A percentile compares a stretch with the other conserved stretches of the same genome.
phyloP scores from a whole-genome alignment of 2,113 vertebrate genomes.

The Tetrax tetrax region DNA sequence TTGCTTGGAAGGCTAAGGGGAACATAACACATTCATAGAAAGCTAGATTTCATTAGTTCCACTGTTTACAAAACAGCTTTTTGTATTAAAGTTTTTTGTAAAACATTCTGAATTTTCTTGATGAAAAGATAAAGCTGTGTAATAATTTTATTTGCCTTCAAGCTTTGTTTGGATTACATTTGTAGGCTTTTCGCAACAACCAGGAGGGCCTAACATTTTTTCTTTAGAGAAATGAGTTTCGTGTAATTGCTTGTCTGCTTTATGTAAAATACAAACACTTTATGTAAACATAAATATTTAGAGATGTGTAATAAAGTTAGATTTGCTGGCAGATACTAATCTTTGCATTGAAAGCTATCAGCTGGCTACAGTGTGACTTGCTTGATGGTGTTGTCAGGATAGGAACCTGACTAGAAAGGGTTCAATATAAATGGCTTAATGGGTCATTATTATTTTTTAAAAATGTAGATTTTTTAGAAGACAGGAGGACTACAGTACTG shows the following conservation, averaged over 20 bases:
- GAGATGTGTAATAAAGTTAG: background rate
- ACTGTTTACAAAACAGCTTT: conserved; percentile 19
- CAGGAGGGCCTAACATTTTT: background rate
- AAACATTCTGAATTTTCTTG: background rate
- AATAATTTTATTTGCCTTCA: conserved; percentile 23
- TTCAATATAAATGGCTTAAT: background rate
- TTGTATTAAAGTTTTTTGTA: background rate
- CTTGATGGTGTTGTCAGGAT: background rate
- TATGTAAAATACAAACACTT: background rate
- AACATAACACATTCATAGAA: background rate
- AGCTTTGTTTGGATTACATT: conserved; percentile 18
- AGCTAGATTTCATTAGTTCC: background rate
- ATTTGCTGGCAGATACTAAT: background rate
- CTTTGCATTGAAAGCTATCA: background rate
- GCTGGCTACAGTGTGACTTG: background rate
- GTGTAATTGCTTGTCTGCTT: background rate
- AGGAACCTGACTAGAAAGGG: background rate
- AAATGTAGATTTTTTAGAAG: background rate
- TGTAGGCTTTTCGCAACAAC: background rate
- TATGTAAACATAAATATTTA: conserved; percentile 18
- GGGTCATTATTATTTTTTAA: background rate
- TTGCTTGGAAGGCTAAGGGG: background rate
- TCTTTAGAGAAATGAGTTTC: background rate
- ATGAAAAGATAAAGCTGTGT: conserved; percentile 27
- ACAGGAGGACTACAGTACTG: background rate